A percentile compares a stretch with the other conserved stretches of the same genome.
Evolutionary conservation across 2,113 vertebrate species (phyloP).

Genomic region (Eulacestoma nigropectus): DNA sequence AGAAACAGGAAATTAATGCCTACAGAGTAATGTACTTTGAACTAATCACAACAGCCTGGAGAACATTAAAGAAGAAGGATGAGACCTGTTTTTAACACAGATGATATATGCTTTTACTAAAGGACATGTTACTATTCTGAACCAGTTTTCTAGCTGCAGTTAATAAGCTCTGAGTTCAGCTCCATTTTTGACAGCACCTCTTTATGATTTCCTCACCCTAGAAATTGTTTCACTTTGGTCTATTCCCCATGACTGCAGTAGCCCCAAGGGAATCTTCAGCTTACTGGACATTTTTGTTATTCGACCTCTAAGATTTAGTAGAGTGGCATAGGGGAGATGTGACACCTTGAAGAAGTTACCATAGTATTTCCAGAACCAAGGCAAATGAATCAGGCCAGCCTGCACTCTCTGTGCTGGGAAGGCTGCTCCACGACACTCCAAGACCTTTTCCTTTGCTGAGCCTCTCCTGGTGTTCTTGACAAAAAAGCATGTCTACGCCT

Average conservation of each 20-base stretch:
- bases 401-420: background rate
- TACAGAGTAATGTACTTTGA: background rate
- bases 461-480: background rate
- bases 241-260: background rate
- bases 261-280: background rate
- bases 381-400: background rate
- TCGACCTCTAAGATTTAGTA: background rate
- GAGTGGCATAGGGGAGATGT: background rate
- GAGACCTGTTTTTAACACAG: background rate
- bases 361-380: background rate
- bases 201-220: background rate
- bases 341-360: background rate
- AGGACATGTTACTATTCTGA: background rate
- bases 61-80: background rate
- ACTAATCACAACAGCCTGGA: background rate
- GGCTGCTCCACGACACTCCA: background rate
- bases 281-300: background rate
- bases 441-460: background rate
- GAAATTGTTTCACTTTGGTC: background rate
- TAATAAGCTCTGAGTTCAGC: background rate
- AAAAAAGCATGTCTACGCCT: background rate
- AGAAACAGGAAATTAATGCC: background rate
- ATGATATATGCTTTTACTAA: background rate
- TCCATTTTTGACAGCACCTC: background rate
- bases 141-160: background rate